Conservation (phyloP, 2,797 vertebrate genomes). For the Darevskia nairensis region DNA sequence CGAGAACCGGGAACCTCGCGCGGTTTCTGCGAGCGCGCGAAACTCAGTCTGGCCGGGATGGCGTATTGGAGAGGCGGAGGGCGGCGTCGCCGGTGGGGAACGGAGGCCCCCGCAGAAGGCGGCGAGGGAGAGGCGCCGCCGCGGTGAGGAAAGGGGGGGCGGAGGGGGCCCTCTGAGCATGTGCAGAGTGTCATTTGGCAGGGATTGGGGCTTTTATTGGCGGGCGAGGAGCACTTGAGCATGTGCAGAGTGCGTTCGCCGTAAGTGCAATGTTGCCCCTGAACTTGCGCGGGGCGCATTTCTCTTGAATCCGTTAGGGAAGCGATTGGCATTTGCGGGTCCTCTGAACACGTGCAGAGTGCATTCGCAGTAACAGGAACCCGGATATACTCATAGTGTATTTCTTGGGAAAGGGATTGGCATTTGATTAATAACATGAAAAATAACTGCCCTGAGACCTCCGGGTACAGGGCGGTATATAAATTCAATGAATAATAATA, state of each 20-base stretch:
- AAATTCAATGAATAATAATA: no score
- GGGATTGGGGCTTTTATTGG: background rate
- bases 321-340: no score
- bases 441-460: no score
- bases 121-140: background rate
- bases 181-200: background rate
- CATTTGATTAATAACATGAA: background rate
- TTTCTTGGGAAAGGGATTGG: background rate
- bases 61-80: constrained; percentile 35
- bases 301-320: background rate
- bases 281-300: background rate
- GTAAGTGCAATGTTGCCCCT: background rate
- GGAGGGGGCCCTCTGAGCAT: no score
- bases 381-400: no score
- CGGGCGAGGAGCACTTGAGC: background rate
- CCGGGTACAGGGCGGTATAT: no score
- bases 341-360: background rate
- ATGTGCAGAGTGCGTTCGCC: background rate
- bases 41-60: constrained; percentile 27
- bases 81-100: background rate
- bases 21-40: constrained; percentile 52
- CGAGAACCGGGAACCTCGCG: constrained; percentile 51
- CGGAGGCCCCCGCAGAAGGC: background rate
- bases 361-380: background rate
- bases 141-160: background rate